Evolutionary conservation across 2,797 vertebrate species (phyloP).

Genomic region (Coreius guichenoti): DNA sequence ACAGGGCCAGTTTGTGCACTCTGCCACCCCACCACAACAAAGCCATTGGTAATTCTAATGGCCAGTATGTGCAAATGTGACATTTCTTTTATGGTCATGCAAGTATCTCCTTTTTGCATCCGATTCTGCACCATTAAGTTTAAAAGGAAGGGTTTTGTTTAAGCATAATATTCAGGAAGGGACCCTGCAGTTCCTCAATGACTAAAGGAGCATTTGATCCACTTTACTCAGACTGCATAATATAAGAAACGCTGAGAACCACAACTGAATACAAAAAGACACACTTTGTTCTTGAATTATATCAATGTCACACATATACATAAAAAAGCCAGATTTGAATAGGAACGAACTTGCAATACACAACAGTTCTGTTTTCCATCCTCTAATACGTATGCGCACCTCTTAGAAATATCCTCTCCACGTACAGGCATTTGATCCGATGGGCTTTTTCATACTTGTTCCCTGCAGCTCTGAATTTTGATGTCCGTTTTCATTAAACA

Average conservation of each 20-base stretch:
- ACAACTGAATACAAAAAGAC: slow-evolving; percentile 10
- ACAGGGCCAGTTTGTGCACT: slow-evolving; percentile 61
- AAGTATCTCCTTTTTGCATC: slow-evolving; percentile 44
- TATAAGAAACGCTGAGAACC: background rate
- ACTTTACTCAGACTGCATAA: slow-evolving; percentile 12
- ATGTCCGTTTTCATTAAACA: slow-evolving; percentile 49
- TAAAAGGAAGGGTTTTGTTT: slow-evolving; percentile 37
- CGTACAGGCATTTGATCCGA: slow-evolving; percentile 28
- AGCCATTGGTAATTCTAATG: slow-evolving; percentile 65
- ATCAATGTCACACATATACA: slow-evolving; percentile 19
- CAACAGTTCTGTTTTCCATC: background rate
- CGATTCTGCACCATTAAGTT: slow-evolving; percentile 15
- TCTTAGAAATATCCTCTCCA: slow-evolving; percentile 22
- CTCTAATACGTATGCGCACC: slow-evolving; percentile 18
- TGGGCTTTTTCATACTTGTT: background rate
- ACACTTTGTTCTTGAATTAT: slow-evolving; percentile 17
- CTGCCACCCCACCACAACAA: slow-evolving; percentile 61
- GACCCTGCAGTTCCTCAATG: slow-evolving; percentile 10
- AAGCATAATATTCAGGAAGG: slow-evolving; percentile 21
- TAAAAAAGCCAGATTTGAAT: slow-evolving; percentile 19
- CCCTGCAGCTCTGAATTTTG: slow-evolving; percentile 31
- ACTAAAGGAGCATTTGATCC: slow-evolving; percentile 44
- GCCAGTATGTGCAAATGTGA: slow-evolving; percentile 62
- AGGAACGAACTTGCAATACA: background rate
- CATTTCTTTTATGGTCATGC: slow-evolving; percentile 64